These are phyloP conservation scores for Drosophila biarmipes DNA, from an alignment of 1,140 invertebrate species.

Conservation along the genomic window DNA sequence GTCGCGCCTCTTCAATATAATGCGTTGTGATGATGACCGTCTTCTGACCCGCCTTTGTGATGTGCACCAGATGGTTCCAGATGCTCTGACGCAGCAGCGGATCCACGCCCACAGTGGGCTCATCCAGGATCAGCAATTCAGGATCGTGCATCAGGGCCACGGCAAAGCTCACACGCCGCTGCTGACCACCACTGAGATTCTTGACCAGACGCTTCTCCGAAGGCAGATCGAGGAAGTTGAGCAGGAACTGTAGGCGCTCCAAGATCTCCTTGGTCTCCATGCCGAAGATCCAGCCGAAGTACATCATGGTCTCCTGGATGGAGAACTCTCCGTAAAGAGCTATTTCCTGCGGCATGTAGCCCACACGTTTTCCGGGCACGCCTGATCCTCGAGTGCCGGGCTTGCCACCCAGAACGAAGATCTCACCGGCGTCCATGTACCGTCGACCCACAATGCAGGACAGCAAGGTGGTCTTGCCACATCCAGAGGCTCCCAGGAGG, in stretches of 20 bases:
- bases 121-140: slow-evolving; percentile 96
- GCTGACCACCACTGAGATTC: slow-evolving; percentile 96
- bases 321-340: slow-evolving; percentile 97
- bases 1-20: slow-evolving; percentile 96
- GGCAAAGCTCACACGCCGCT: slow-evolving; percentile 95
- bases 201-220: slow-evolving; percentile 93
- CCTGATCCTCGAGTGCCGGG: slow-evolving; percentile 93
- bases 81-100: slow-evolving; percentile 95
- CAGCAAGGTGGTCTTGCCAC: slow-evolving; percentile 93
- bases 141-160: slow-evolving; percentile 97
- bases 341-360: slow-evolving; percentile 95
- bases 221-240: slow-evolving; percentile 95
- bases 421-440: slow-evolving; percentile 90
- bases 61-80: slow-evolving; percentile 95
- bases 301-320: slow-evolving; percentile 97
- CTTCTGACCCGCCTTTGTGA: slow-evolving; percentile 92
- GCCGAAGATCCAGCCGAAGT: slow-evolving; percentile 98
- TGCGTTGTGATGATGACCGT: slow-evolving; percentile 97
- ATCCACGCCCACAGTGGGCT: slow-evolving; percentile 97
- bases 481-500: slow-evolving; percentile 93
- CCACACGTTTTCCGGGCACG: slow-evolving; percentile 94
- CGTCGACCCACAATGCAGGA: slow-evolving; percentile 93
- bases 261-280: slow-evolving; percentile 93
- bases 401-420: slow-evolving; percentile 92
- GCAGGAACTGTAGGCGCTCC: slow-evolving; percentile 93